Percentiles rank a stretch among this genome's conserved stretches.
These are phyloP conservation scores for Trachelus troglodyta DNA, from an alignment of 2,888 invertebrate genomes.

Conservation along the genomic window DNA sequence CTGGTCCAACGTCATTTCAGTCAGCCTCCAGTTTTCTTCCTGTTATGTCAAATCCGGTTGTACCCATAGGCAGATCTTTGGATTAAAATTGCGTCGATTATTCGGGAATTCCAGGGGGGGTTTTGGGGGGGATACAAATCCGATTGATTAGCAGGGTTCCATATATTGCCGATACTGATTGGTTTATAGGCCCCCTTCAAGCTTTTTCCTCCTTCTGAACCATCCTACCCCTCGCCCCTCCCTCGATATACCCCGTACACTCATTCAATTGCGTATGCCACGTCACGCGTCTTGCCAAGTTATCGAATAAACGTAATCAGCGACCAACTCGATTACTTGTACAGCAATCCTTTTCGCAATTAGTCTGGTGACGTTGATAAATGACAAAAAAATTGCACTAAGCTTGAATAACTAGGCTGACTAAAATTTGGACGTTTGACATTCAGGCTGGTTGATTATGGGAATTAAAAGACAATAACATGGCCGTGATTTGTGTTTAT, in stretches of 20 bases:
- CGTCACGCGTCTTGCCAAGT: slow-evolving; percentile 39
- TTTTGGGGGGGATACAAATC: not conserved
- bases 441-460: not conserved
- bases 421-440: not conserved
- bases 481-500: not conserved
- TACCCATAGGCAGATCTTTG: slow-evolving; percentile 23
- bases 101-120: not conserved
- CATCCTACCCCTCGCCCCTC: slow-evolving; percentile 12
- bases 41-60: not conserved
- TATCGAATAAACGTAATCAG: slow-evolving; percentile 37
- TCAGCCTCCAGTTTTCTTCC: not conserved
- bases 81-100: slow-evolving; percentile 32
- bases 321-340: slow-evolving; percentile 42
- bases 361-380: not conserved
- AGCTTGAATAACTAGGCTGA: not conserved
- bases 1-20: not conserved
- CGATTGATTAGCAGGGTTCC: slow-evolving; percentile 30
- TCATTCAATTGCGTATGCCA: slow-evolving; percentile 29
- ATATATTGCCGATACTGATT: slow-evolving; percentile 39
- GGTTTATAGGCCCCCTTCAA: slow-evolving; percentile 23
- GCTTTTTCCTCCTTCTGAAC: slow-evolving; percentile 19
- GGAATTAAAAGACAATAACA: not conserved
- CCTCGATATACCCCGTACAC: slow-evolving; percentile 1
- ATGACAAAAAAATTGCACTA: not conserved
- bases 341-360: not conserved